Conservation (phyloP, 2,888 invertebrate species). For the Artemia sp. region DNA sequence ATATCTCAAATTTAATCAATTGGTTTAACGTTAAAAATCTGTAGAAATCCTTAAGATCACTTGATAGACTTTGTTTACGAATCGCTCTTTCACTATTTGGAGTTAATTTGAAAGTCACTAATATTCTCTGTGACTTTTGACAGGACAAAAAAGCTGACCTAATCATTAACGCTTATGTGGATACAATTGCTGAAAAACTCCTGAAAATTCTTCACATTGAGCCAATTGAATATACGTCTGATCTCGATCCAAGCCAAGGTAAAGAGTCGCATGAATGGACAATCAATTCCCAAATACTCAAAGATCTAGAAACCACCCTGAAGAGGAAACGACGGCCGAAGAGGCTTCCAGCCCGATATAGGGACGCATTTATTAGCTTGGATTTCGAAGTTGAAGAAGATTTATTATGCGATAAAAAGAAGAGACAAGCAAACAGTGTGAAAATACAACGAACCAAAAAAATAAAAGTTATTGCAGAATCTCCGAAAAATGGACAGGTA, state of each 20-base stretch:
- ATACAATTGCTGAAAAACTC: slow-evolving; percentile 55
- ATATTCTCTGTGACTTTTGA: slow-evolving; percentile 28
- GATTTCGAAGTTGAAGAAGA: neutral
- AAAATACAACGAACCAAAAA: neutral
- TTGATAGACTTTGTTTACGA: too few species aligned
- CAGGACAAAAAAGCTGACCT: slow-evolving; percentile 81
- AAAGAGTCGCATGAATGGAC: neutral
- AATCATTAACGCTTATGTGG: slow-evolving; percentile 72
- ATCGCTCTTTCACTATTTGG: too few species aligned
- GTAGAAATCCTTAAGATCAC: too few species aligned
- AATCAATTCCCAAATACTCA: neutral
- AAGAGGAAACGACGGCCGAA: neutral
- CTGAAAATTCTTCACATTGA: slow-evolving; percentile 54
- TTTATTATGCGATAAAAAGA: neutral
- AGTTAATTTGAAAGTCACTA: too few species aligned
- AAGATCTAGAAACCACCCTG: neutral
- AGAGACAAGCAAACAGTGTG: neutral
- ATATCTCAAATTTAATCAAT: too few species aligned
- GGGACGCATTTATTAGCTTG: neutral
- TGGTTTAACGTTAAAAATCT: too few species aligned
- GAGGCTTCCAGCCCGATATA: slow-evolving; percentile 1
- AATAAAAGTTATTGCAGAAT: neutral
- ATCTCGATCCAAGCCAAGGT: slow-evolving; percentile 28
- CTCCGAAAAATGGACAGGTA: neutral
- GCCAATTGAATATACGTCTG: slow-evolving; percentile 49